Evolutionary conservation across 23 tunicate genomes (phyloP).

Genomic region (Aplidium turbinatum): DNA sequence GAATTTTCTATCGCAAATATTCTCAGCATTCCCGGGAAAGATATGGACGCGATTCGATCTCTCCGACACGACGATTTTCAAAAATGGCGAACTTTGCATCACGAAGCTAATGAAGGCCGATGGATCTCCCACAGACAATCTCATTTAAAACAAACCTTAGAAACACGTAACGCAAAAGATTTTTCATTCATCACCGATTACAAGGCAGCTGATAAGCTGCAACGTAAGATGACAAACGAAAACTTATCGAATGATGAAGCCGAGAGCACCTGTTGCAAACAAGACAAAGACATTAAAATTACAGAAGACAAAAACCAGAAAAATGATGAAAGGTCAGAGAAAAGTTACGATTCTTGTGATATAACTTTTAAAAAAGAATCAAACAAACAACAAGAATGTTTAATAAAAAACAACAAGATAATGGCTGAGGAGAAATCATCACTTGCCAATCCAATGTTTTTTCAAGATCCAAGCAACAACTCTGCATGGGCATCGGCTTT

Average conservation of each 20-base stretch:
- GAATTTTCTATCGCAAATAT: conserved; percentile 59
- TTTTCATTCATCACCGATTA: neutral
- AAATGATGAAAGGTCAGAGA: neutral
- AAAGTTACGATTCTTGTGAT: neutral
- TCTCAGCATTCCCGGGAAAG: conserved; percentile 27
- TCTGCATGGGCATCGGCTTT: conserved; percentile 24
- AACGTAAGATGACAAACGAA: neutral
- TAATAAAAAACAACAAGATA: too few species aligned
- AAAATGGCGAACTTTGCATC: too few species aligned
- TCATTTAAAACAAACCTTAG: neutral
- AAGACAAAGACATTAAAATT: neutral
- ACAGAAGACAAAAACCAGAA: neutral
- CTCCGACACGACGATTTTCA: neutral
- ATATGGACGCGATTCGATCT: neutral
- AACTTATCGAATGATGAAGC: neutral
- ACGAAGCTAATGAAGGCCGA: neutral
- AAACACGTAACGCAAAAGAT: neutral
- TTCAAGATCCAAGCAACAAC: neutral
- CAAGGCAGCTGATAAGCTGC: neutral
- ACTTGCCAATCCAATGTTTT: too few species aligned
- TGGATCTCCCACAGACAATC: too few species aligned
- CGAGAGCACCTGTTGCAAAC: neutral
- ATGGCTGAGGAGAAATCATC: too few species aligned
- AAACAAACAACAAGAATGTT: too few species aligned
- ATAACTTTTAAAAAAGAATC: too few species aligned